These are phyloP conservation scores for Coenonympha arcania DNA, from an alignment of 2,888 invertebrate genomes.

Conservation along the genomic window DNA sequence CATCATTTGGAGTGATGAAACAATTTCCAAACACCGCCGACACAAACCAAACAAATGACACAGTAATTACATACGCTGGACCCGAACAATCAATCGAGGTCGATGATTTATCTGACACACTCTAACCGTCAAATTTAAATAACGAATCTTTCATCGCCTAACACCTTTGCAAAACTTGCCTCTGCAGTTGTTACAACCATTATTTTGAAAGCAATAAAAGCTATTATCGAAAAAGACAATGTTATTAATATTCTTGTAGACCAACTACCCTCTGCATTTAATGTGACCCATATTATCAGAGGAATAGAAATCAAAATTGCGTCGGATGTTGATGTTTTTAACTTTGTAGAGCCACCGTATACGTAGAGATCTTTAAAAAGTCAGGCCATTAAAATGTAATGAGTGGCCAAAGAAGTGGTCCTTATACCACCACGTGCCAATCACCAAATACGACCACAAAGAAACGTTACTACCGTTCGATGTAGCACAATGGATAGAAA, in stretches of 20 bases:
- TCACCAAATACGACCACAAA: conserved; percentile 50
- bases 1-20: conserved; percentile 18
- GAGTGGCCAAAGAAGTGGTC: conserved; percentile 67
- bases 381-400: conserved; percentile 71
- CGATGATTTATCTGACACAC: conserved; percentile 69
- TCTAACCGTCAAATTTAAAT: conserved; percentile 63
- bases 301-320: conserved; percentile 30
- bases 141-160: conserved; percentile 60
- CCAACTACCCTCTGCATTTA: conserved; percentile 13
- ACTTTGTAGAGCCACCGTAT: conserved; percentile 44
- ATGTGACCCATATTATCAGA: conserved; percentile 21
- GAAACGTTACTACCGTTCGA: conserved; percentile 67
- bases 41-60: conserved; percentile 30
- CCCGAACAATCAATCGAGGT: conserved; percentile 64
- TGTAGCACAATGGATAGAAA: conserved; percentile 62
- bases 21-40: conserved; percentile 25
- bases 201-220: background rate
- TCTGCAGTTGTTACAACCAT: conserved; percentile 7
- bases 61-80: conserved; percentile 63
- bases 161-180: conserved; percentile 29
- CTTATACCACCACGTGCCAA: conserved; percentile 68
- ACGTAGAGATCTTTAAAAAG: conserved; percentile 57
- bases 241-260: background rate
- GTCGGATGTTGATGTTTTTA: conserved; percentile 4
- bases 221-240: background rate